Conservation (phyloP, 1,140 invertebrate genomes). For the Lepidotrigona ventralis region DNA sequence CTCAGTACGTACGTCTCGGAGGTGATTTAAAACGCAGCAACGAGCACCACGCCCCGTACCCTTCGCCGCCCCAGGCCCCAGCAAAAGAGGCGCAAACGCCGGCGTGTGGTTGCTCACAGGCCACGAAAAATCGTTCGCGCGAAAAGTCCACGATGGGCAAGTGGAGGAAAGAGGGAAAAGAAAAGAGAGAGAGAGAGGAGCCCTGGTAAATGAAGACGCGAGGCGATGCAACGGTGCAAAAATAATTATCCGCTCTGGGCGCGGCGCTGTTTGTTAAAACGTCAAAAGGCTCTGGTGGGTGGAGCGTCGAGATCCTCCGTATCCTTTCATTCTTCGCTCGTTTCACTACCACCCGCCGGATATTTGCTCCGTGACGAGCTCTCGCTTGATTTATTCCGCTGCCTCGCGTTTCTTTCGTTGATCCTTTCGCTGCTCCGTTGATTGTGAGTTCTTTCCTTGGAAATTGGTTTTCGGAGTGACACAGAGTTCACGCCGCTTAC, state of each 20-base stretch:
- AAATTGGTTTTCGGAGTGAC: not conserved
- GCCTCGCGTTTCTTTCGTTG: not conserved
- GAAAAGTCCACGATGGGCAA: not conserved
- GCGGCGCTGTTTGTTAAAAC: slow-evolving; percentile 74
- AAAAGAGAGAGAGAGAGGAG: slow-evolving; percentile 30
- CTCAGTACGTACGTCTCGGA: slow-evolving; percentile 55
- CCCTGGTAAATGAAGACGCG: slow-evolving; percentile 74
- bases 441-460: not conserved
- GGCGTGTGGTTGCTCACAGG: slow-evolving; percentile 46
- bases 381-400: not conserved
- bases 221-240: slow-evolving; percentile 58
- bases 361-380: slow-evolving; percentile 25
- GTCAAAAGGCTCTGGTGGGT: slow-evolving; percentile 70
- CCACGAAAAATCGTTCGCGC: slow-evolving; percentile 69
- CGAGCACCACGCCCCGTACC: slow-evolving; percentile 51
- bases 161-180: too few relatives aligned
- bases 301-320: slow-evolving; percentile 60
- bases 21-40: slow-evolving; percentile 75
- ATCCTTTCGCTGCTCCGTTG: too few relatives aligned
- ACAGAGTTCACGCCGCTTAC: not conserved
- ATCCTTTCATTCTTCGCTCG: slow-evolving; percentile 18
- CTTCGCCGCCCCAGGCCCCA: slow-evolving; percentile 61
- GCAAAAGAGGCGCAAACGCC: slow-evolving; percentile 61
- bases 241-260: slow-evolving; percentile 74
- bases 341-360: slow-evolving; percentile 38